A percentile compares a stretch with the other conserved stretches of the same genome.
These are phyloP conservation scores for Laticauda colubrina DNA, from an alignment of 2,113 vertebrate genomes.

Conservation along the genomic window DNA sequence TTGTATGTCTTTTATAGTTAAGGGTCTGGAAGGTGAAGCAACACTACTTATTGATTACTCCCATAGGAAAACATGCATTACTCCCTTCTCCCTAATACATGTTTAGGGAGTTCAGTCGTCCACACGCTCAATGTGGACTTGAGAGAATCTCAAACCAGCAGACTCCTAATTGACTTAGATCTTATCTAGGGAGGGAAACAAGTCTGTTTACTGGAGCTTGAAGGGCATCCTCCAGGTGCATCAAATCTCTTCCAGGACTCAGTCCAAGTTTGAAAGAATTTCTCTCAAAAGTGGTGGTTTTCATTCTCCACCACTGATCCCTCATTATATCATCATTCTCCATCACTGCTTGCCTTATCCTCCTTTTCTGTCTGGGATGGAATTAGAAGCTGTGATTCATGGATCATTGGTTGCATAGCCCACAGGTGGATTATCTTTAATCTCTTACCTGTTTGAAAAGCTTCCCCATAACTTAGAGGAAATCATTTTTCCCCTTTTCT, in stretches of 20 bases:
- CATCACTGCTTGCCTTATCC: fast-evolving
- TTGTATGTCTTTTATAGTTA: not conserved
- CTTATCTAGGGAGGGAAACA: not conserved
- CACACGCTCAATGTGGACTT: not conserved
- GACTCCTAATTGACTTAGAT: not conserved
- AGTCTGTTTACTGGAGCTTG: not conserved
- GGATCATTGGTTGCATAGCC: not conserved
- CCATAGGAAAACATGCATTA: not conserved
- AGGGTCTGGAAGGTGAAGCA: not conserved
- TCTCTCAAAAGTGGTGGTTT: not conserved
- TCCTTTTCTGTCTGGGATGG: not conserved
- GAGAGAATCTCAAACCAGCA: not conserved
- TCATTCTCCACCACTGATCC: not conserved
- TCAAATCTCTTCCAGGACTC: not conserved
- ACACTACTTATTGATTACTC: not conserved
- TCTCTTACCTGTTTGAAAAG: not conserved
- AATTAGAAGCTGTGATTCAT: not conserved
- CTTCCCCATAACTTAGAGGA: fast-evolving
- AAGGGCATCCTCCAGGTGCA: not conserved
- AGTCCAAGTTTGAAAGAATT: not conserved
- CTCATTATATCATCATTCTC: not conserved
- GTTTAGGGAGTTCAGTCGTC: not conserved
- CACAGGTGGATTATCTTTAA: not conserved
- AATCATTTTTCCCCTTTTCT: not conserved
- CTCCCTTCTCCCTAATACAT: not conserved